phyloP scores from a whole-genome alignment of 2,113 vertebrate species.

The Nannospalax galili region DNA sequence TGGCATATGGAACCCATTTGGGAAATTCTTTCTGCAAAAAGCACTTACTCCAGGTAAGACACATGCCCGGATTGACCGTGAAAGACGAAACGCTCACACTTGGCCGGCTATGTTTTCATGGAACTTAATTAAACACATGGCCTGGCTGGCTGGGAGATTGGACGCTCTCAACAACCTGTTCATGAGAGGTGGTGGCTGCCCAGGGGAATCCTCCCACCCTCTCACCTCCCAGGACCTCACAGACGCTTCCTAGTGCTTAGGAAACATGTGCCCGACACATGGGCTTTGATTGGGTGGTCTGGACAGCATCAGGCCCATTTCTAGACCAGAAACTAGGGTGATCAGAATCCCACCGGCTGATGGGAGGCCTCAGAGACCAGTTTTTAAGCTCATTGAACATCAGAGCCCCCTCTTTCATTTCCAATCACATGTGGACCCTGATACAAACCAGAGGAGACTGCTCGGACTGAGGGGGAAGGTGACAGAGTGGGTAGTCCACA shows the following conservation, averaged over 20 bases:
- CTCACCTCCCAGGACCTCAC: slow-evolving; percentile 59
- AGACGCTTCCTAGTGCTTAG: background rate
- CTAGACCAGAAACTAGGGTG: background rate
- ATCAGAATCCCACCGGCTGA: background rate
- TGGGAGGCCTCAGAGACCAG: background rate
- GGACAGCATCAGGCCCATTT: slow-evolving; percentile 31
- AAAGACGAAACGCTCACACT: slow-evolving; percentile 36
- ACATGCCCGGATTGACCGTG: slow-evolving; percentile 44
- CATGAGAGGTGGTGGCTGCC: slow-evolving; percentile 48
- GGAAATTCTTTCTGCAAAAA: slow-evolving; percentile 73
- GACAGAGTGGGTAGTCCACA: fast-evolving
- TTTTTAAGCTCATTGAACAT: background rate
- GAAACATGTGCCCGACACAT: slow-evolving; percentile 15
- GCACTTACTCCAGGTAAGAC: slow-evolving; percentile 77
- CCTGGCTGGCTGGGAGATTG: slow-evolving; percentile 13
- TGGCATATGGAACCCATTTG: slow-evolving; percentile 78
- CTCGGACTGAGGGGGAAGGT: fast-evolving
- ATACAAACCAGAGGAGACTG: background rate
- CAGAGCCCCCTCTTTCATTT: background rate
- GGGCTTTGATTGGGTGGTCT: background rate
- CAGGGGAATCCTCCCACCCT: slow-evolving; percentile 23
- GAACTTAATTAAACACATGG: slow-evolving; percentile 73
- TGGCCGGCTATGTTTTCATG: slow-evolving; percentile 55
- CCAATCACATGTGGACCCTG: fast-evolving
- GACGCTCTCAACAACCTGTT: background rate